A percentile compares a stretch with the other conserved stretches of the same genome.
Conservation (phyloP, 2,888 invertebrate species). For the Drepana falcataria region DNA sequence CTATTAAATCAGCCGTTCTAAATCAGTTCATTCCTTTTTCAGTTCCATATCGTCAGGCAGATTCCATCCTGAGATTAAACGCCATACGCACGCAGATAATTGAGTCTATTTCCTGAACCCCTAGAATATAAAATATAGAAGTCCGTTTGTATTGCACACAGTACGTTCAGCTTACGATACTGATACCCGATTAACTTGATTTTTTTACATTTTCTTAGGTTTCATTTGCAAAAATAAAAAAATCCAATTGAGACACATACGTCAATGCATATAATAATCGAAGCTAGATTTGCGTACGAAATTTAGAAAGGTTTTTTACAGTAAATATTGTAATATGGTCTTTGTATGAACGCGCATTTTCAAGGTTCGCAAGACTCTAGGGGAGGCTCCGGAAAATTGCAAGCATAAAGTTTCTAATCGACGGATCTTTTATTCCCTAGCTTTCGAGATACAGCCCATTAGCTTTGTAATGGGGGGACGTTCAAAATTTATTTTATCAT, state of each 20-base stretch:
- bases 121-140: slow-evolving; percentile 37
- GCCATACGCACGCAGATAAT: slow-evolving; percentile 41
- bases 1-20: slow-evolving; percentile 2
- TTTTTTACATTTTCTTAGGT: neutral
- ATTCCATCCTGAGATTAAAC: slow-evolving; percentile 38
- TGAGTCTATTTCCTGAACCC: slow-evolving; percentile 44
- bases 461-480: slow-evolving; percentile 74
- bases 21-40: slow-evolving; percentile 2
- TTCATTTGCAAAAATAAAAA: too few species aligned
- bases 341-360: slow-evolving; percentile 31
- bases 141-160: slow-evolving; percentile 38
- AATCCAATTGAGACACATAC: too few species aligned
- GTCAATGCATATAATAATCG: too few species aligned
- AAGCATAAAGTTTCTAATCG: slow-evolving; percentile 79
- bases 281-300: too few species aligned
- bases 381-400: slow-evolving; percentile 65
- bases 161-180: slow-evolving; percentile 16
- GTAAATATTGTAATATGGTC: too few species aligned
- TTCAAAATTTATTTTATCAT: slow-evolving; percentile 77
- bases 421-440: slow-evolving; percentile 76
- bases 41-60: neutral
- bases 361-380: slow-evolving; percentile 39
- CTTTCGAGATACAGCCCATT: slow-evolving; percentile 76
- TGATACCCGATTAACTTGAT: neutral
- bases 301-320: too few species aligned